Percentiles rank a stretch among this genome's conserved stretches.
Conservation (phyloP, 2,888 invertebrate species). For the Agonopterix heracliana region DNA sequence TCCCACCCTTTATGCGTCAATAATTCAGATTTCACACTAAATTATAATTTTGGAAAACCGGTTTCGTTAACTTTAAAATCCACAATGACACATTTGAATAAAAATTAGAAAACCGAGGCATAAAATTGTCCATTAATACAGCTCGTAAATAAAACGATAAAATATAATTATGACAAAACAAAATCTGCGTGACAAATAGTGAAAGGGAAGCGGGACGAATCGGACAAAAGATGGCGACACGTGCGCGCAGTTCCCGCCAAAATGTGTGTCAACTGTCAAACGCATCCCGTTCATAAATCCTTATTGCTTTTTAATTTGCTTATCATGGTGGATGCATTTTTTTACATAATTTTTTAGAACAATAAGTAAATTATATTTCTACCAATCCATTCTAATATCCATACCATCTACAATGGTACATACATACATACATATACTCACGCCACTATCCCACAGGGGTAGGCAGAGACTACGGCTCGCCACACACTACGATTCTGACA, state of each 20-base stretch:
- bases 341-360: too few relatives aligned
- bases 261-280: conserved; percentile 50
- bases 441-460: too few relatives aligned
- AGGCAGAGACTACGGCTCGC: too few relatives aligned
- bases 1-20: background rate
- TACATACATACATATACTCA: too few relatives aligned
- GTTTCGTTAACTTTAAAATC: conserved; percentile 2
- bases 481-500: too few relatives aligned
- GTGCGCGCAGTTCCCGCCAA: conserved; percentile 47
- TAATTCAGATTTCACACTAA: background rate
- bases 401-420: too few relatives aligned
- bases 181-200: conserved; percentile 43
- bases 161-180: conserved; percentile 44
- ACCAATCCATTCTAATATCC: too few relatives aligned
- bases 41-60: background rate
- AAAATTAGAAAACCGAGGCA: conserved; percentile 29
- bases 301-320: conserved; percentile 22
- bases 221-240: conserved; percentile 56
- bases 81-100: conserved; percentile 41
- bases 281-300: conserved; percentile 38
- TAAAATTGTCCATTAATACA: conserved; percentile 31
- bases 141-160: conserved; percentile 40
- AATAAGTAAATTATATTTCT: too few relatives aligned
- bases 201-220: conserved; percentile 40
- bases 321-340: background rate